Conservation (phyloP, 1,140 invertebrate genomes). For the Drosophila bocki region DNA sequence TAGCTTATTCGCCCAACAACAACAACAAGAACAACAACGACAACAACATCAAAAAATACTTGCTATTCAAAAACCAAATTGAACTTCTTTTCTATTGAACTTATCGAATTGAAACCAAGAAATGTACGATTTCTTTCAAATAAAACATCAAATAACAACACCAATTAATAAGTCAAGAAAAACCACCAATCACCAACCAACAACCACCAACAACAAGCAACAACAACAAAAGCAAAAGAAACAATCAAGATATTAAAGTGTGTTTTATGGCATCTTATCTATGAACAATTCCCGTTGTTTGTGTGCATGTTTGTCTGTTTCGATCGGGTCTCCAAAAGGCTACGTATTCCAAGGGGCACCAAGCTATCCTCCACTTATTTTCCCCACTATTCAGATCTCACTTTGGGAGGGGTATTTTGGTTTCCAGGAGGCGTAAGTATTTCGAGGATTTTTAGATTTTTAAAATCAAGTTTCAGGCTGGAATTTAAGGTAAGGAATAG, state of each 20-base stretch:
- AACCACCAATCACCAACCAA: slow-evolving; percentile 24
- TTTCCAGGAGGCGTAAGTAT: background rate
- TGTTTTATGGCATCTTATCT: slow-evolving; percentile 72
- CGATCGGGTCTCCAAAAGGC: slow-evolving; percentile 25
- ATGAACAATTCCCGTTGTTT: slow-evolving; percentile 68
- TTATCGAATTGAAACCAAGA: slow-evolving; percentile 49
- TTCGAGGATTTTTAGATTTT: background rate
- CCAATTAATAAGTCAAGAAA: slow-evolving; percentile 48
- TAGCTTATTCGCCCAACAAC: slow-evolving; percentile 76
- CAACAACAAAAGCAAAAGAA: slow-evolving; percentile 33
- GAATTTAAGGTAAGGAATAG: background rate
- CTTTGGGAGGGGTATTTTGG: background rate
- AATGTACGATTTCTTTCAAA: slow-evolving; percentile 79
- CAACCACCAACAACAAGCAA: slow-evolving; percentile 10
- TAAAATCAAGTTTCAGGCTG: background rate
- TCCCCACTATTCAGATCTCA: background rate
- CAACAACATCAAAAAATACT: slow-evolving; percentile 32
- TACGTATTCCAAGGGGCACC: no score
- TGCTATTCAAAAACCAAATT: slow-evolving; percentile 43
- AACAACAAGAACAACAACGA: slow-evolving; percentile 9
- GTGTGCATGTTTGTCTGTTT: slow-evolving; percentile 54
- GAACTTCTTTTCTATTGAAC: slow-evolving; percentile 69
- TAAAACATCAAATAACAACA: slow-evolving; percentile 73
- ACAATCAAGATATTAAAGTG: slow-evolving; percentile 69
- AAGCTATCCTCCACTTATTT: background rate